Evolutionary conservation across 1,140 invertebrate genomes (phyloP), one percentile per base, ranked within the genome.

Genomic region (Drusus annulatus): DNA sequence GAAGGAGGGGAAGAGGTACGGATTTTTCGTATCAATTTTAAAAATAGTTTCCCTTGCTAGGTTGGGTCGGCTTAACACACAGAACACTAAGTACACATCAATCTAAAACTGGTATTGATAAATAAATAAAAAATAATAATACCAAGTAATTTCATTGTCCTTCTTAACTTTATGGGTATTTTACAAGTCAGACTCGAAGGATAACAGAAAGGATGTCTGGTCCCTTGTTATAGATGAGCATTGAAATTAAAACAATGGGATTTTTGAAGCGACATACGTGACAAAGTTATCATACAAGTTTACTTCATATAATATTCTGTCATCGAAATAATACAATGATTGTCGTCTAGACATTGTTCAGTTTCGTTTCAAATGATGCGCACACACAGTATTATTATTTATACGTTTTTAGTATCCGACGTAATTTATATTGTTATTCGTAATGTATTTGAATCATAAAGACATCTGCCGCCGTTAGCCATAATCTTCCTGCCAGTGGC

Each of bases 171-270:
- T 45, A 45, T 45, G 45, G 68, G 21, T 71, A 17, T 50, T 25
- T 16, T 74, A 73, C 68, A 78, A 68, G 68, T 81, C 28, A 28
- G 17, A 28, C 68, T 63, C 76, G 50, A 78, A 52, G 25, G 17
- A 28, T 52, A 65, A 13, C 78, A 17, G 68, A 74, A 54, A 78
- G 80, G 80, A 81, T 81, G 80, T 79, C 56, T 78, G 68, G 76
- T 77, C 74, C 76, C 81, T 82, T 78, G 81, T 82, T 82, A 82
- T 73, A 82, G 77, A 28, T 75, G 71, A 75, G 71, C 54, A 82
- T 82, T 82, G 78, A 82, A 79, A 82, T 76, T 79, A 60, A 82
- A 73, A 82, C 81, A 82, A 82, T 82, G 78, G 81, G 76, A 77
- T 78, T 79, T 79, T 82, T 79, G 50, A 77, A 76, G 79, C 76